Evolutionary conservation across 2,888 invertebrate genomes (phyloP).

Genomic region (Eupelmus urozonus): DNA sequence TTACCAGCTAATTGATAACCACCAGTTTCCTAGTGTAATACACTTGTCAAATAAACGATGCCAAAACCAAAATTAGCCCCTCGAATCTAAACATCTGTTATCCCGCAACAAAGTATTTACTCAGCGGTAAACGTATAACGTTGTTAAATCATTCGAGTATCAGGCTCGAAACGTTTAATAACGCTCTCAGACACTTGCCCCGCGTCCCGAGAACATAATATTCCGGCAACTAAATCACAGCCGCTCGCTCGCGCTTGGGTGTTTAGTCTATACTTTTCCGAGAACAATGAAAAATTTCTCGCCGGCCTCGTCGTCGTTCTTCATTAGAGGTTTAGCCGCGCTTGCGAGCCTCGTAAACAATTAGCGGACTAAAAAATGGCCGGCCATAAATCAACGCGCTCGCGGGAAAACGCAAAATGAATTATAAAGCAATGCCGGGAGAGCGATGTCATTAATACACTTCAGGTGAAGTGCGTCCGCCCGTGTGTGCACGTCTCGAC

Average conservation of each 20-base stretch:
- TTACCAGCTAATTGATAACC: too few relatives aligned
- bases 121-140: too few relatives aligned
- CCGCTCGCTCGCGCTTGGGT: too few relatives aligned
- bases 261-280: constrained; percentile 28
- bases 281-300: constrained; percentile 35
- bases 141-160: too few relatives aligned
- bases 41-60: too few relatives aligned
- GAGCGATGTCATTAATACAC: constrained; percentile 52
- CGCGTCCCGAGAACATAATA: neutral
- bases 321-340: constrained; percentile 42
- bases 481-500: neutral
- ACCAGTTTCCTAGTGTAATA: too few relatives aligned
- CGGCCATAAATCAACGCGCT: constrained; percentile 40
- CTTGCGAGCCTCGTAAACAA: constrained; percentile 26
- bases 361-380: constrained; percentile 48
- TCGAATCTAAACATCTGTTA: too few relatives aligned
- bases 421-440: constrained; percentile 50
- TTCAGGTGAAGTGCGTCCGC: constrained; percentile 32
- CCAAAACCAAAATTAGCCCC: too few relatives aligned
- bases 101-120: too few relatives aligned
- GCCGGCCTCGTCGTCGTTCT: constrained; percentile 16
- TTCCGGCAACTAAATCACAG: constrained; percentile 12
- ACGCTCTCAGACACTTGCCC: too few relatives aligned
- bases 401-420: constrained; percentile 34
- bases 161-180: too few relatives aligned